Base-by-base conservation (phyloP, 2,888 invertebrate species). In the Flexamia atlantica region DNA sequence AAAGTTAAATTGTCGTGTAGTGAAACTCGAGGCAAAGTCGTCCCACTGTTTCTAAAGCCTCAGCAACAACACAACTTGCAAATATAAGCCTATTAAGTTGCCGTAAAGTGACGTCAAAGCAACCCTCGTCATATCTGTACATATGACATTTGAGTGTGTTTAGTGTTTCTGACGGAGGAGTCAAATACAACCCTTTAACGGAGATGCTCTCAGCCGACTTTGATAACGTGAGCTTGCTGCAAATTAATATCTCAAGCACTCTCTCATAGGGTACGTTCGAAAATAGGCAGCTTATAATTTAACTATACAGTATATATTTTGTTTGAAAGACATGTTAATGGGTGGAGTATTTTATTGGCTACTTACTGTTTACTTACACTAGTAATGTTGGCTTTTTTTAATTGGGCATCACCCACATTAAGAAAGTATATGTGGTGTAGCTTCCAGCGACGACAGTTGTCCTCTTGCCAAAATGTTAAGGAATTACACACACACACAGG, bases 91-190 rank as follows among this genome's bases (percentile, higher is more conserved):
- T 53, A 53, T 53, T 53, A 53, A 53, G 20, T 23, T 5, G 23
- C 53, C 53, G 53, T 53, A 53, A 53, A 53, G 53, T 53, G 53
- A 53, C 23, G 53, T 53, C 53, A 53, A 53, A 53, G 53, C 53
- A 53, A 5, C 53, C 20, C 53, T 53, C 53, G 53, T 53, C 53
- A 53, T 53, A 53, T 53, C 23, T 53, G 53, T 53, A 53, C 53
- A 53, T 53, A 53, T 23, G 53, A 53, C 53, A 53, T 53, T 23
- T 53, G 53, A 53, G 53, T 53, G 53, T 53, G 53, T 46, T 46
- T 46, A 46, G 46, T 46, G 46, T 53, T 20, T 53, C 53, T 53
- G 53, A 53, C 10, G 53, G 20, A 20, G 23, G 53, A 53, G 53
- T 53, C 53, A 53, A 53, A n/a, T 53, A 23, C 53, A 53, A 53